Evolutionary conservation across 2,797 vertebrate species (phyloP), one percentile per base, ranked within the genome.

Genomic region (Sebastes elongatus): DNA sequence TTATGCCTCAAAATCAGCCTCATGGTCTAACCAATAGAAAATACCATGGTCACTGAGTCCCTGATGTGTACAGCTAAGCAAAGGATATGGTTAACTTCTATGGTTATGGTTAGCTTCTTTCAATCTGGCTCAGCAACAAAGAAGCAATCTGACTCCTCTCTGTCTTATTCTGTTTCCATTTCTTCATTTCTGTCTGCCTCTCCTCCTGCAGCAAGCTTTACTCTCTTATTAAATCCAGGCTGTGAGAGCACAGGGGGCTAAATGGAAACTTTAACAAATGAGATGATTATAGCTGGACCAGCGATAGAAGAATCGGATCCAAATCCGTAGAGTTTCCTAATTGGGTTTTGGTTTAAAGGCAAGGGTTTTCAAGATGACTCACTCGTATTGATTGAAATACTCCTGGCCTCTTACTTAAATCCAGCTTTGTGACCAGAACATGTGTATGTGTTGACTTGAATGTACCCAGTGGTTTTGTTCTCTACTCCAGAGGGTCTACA

Each of bases 221-320:
- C 25, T 49, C 73, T 79, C 38, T 75, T 10, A 23, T 30, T 70
- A 62, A 11, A 84, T 57, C 23, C 28, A 53, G 61, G 7, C 42
- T 66, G 9, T 32, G 52, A 78, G 68, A 78, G 72, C 60, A 71
- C 71, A 52, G 25, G 61, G 59, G 63, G 62, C 23, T 85, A 23
- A 76, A 83, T n/a, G 52, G 42, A 82, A 84, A 76, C 55, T 76
- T 33, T 38, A 63, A 82, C 66, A 49, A 74, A 59, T 80, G 74
- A 78, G 65, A 81, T 86, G 25, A 82, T 77, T 72, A 53, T 7
- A 27, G 55, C 28, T 62, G 13, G 22, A 74, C 61, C 42, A 75
- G 56, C 62, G 27, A 68, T 52, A 64, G 6, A 62, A 61, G 46
- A 65, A 70, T 65, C 20, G 2, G 27, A 71, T 71, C 53, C 46